These are phyloP conservation scores for Halcyon chelicuti DNA, from an alignment of 2,797 vertebrate genomes.

Conservation along the genomic window DNA sequence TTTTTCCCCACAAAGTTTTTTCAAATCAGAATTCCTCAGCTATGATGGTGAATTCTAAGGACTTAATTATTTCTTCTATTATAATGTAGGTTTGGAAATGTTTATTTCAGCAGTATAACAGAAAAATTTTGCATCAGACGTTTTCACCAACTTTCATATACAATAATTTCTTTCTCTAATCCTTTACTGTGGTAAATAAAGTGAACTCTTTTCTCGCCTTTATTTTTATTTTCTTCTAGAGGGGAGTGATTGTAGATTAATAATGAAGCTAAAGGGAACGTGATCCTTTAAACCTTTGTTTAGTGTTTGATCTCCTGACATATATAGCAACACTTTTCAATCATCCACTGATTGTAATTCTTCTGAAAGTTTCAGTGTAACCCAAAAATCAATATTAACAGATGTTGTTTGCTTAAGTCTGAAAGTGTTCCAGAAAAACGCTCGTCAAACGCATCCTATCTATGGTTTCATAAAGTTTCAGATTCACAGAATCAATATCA, in stretches of 20 bases:
- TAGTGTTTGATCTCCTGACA: constrained; percentile 27
- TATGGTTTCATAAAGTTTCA: constrained; percentile 73
- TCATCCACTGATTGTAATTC: constrained; percentile 51
- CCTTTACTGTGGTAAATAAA: background rate
- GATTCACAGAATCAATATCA: constrained; percentile 74
- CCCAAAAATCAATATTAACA: constrained; percentile 76
- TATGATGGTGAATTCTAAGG: background rate
- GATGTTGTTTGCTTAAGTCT: constrained; percentile 77
- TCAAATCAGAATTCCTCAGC: background rate
- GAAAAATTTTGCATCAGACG: background rate
- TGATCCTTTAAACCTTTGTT: constrained; percentile 5
- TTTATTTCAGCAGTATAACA: background rate
- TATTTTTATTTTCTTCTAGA: background rate
- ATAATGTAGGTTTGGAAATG: background rate
- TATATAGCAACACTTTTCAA: constrained; percentile 36
- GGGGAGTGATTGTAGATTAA: background rate
- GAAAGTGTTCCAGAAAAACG: constrained; percentile 72
- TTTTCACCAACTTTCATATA: background rate
- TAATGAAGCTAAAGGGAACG: background rate
- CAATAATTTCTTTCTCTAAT: constrained; percentile 2
- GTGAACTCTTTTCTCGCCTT: background rate
- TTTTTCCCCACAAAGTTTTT: background rate
- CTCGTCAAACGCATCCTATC: constrained; percentile 65
- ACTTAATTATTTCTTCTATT: background rate
- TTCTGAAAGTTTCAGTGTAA: constrained; percentile 54